A percentile compares a stretch with the other conserved stretches of the same genome.
phyloP scores from a whole-genome alignment of 1,140 invertebrate genomes.

The Rhysida immarginata region DNA sequence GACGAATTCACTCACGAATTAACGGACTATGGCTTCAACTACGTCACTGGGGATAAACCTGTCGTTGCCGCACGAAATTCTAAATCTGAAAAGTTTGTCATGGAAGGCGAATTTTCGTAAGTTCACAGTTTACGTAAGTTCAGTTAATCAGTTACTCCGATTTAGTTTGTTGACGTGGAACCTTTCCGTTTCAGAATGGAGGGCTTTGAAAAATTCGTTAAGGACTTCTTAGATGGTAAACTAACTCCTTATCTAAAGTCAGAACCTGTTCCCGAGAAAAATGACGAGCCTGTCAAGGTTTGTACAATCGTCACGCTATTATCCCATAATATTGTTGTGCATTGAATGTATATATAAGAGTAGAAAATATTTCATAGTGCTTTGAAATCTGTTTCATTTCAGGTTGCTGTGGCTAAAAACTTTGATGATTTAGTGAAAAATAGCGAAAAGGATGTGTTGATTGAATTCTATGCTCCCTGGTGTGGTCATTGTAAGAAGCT shows the following conservation, averaged over 20 bases:
- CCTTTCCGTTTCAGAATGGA: slow-evolving; percentile 49
- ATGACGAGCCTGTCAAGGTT: slow-evolving; percentile 65
- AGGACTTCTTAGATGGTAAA: slow-evolving; percentile 62
- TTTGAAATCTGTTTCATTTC: slow-evolving; percentile 18
- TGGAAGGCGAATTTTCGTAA: slow-evolving; percentile 79
- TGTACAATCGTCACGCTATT: too few species aligned
- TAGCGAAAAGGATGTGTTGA: slow-evolving; percentile 78
- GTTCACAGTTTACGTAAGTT: slow-evolving; percentile 14
- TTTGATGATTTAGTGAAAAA: slow-evolving; percentile 90
- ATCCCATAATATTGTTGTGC: too few species aligned
- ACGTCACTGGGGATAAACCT: slow-evolving; percentile 75
- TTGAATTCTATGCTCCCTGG: slow-evolving; percentile 98
- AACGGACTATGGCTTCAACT: slow-evolving; percentile 84
- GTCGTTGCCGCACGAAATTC: slow-evolving; percentile 63
- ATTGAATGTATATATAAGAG: too few species aligned
- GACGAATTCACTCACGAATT: slow-evolving; percentile 86
- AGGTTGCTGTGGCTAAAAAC: slow-evolving; percentile 85
- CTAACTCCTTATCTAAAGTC: slow-evolving; percentile 91
- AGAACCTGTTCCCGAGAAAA: slow-evolving; percentile 74
- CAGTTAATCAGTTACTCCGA: slow-evolving; percentile 1
- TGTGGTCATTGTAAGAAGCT: slow-evolving; percentile 98
- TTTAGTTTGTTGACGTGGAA: neutral
- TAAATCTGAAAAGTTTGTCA: slow-evolving; percentile 74
- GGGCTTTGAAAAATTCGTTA: slow-evolving; percentile 71
- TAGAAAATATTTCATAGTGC: too few species aligned